Percentiles rank a stretch among this genome's conserved stretches.
Conservation (phyloP, 2,888 invertebrate genomes). For the Mellilla xanthometata region DNA sequence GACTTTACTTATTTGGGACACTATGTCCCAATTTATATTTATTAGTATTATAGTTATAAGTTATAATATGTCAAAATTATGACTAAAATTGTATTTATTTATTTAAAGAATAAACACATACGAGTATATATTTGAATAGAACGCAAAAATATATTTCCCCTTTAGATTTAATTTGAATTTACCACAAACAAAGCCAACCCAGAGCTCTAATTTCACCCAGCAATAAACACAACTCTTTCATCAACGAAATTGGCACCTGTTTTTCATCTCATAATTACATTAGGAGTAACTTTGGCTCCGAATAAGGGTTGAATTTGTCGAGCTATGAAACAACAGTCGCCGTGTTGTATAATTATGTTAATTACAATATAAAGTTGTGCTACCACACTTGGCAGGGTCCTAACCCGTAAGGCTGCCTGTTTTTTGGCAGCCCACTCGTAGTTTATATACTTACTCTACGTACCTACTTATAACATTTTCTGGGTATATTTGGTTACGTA, state of each 20-base stretch:
- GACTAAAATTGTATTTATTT: too few species aligned
- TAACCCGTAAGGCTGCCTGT: slow-evolving; percentile 3
- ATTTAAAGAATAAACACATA: too few species aligned
- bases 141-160: background rate
- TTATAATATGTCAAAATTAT: too few species aligned
- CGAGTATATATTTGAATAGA: too few species aligned
- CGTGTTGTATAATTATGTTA: slow-evolving; percentile 74
- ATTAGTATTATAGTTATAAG: too few species aligned
- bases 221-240: slow-evolving; percentile 25
- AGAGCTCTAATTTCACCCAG: background rate
- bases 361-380: slow-evolving; percentile 77
- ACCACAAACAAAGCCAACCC: slow-evolving; percentile 1
- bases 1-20: too few species aligned
- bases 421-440: slow-evolving; percentile 1
- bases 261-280: slow-evolving; percentile 51
- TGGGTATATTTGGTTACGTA: too few species aligned
- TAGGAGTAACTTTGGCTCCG: slow-evolving; percentile 33
- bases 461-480: too few species aligned
- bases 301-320: slow-evolving; percentile 52
- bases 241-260: slow-evolving; percentile 51
- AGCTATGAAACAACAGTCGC: slow-evolving; percentile 50
- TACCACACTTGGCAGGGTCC: slow-evolving; percentile 62
- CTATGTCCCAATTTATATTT: too few species aligned
- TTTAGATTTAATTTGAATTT: background rate
- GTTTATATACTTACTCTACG: too few species aligned